Evolutionary conservation across 2,888 invertebrate genomes (phyloP).

Genomic region (Volucella bombylans): DNA sequence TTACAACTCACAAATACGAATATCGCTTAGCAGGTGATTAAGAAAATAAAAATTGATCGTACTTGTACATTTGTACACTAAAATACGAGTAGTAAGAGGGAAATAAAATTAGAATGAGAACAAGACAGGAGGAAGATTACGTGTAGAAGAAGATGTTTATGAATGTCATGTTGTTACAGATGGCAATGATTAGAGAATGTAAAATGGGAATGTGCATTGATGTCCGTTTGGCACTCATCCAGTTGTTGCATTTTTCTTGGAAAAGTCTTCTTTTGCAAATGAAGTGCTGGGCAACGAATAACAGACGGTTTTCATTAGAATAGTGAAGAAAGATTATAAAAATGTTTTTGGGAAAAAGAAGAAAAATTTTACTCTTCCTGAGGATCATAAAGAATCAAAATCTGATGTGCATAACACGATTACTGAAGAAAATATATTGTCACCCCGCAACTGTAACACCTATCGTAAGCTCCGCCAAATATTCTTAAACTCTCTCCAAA

Average conservation of each 20-base stretch:
- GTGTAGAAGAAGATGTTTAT: slow-evolving; percentile 1
- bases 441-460: too few species aligned
- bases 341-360: neutral
- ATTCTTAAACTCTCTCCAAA: too few species aligned
- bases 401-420: too few species aligned
- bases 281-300: neutral
- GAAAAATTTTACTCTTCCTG: too few species aligned
- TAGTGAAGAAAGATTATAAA: neutral
- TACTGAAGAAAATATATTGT: too few species aligned
- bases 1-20: too few species aligned
- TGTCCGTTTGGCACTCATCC: neutral
- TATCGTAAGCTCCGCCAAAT: too few species aligned
- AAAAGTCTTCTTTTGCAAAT: slow-evolving; percentile 8
- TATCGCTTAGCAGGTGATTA: neutral
- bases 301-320: neutral
- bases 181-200: slow-evolving; percentile 8
- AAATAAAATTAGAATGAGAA: neutral
- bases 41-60: neutral
- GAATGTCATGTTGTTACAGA: slow-evolving; percentile 34
- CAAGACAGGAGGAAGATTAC: neutral
- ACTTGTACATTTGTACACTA: slow-evolving; percentile 1
- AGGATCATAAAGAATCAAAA: too few species aligned
- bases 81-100: neutral
- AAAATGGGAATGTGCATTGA: slow-evolving; percentile 9
- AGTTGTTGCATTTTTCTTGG: slow-evolving; percentile 8